A percentile compares a stretch with the other conserved stretches of the same genome.
These are phyloP conservation scores for Apis laboriosa DNA, from an alignment of 1,140 invertebrate genomes.

Conservation along the genomic window DNA sequence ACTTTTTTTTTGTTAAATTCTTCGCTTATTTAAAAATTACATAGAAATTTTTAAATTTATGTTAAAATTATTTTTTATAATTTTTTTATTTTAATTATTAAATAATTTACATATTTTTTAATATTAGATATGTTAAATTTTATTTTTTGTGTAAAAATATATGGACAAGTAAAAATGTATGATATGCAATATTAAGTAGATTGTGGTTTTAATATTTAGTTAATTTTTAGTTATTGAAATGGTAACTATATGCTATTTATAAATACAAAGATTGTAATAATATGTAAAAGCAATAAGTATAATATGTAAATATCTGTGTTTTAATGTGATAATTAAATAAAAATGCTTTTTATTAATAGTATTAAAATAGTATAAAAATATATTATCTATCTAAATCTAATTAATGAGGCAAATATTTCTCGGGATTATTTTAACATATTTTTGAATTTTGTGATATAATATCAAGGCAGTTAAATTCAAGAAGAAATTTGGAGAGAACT, in stretches of 20 bases:
- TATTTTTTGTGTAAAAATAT: not conserved
- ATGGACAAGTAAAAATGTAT: not conserved
- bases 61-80: not conserved
- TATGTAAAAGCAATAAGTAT: not conserved
- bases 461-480: conserved; percentile 25
- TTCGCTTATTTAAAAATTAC: not conserved
- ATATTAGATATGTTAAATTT: not conserved
- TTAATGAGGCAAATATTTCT: not conserved
- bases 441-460: conserved; percentile 13
- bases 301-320: not conserved
- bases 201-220: not conserved
- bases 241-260: not conserved
- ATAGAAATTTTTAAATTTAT: conserved; percentile 1
- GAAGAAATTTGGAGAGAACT: conserved; percentile 10
- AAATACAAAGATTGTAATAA: not conserved
- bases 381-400: not conserved
- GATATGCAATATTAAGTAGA: not conserved
- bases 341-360: not conserved
- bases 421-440: conserved; percentile 10
- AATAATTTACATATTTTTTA: not conserved
- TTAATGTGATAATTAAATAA: not conserved
- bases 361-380: not conserved
- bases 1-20: conserved; percentile 6
- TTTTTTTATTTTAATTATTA: not conserved
- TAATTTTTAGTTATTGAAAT: conserved; percentile 4